These are phyloP conservation scores for Drosophila rufa DNA, from an alignment of 1,140 invertebrate genomes.

Conservation along the genomic window DNA sequence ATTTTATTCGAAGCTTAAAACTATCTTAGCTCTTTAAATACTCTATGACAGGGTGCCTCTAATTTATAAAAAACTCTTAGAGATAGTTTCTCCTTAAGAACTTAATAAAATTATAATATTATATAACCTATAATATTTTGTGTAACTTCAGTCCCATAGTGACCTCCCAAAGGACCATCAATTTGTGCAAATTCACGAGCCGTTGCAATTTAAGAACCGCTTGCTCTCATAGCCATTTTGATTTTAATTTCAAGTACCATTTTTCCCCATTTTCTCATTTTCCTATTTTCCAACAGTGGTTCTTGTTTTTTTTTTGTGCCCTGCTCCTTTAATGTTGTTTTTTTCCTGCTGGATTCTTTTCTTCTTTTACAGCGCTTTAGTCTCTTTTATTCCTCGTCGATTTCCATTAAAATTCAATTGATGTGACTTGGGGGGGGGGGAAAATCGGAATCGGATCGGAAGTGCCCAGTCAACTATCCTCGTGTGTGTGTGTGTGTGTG, in stretches of 20 bases:
- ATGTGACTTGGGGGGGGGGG: slow-evolving; percentile 51
- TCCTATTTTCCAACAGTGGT: slow-evolving; percentile 55
- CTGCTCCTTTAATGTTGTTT: slow-evolving; percentile 30
- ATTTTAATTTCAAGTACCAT: slow-evolving; percentile 76
- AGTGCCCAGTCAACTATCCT: slow-evolving; percentile 68
- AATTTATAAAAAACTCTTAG: too few relatives aligned
- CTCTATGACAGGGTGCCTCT: too few relatives aligned
- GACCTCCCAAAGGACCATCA: slow-evolving; percentile 10
- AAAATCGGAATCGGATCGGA: slow-evolving; percentile 27
- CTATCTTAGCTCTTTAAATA: too few relatives aligned
- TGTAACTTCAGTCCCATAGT: not conserved
- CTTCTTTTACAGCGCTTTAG: slow-evolving; percentile 74
- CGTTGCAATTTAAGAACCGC: slow-evolving; percentile 64
- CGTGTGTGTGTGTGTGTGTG: slow-evolving; percentile 24
- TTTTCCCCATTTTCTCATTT: slow-evolving; percentile 71
- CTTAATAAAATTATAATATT: not conserved
- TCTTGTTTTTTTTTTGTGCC: slow-evolving; percentile 2
- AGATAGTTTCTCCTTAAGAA: not conserved
- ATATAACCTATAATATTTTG: not conserved
- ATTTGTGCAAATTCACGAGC: slow-evolving; percentile 54
- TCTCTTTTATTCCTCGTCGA: slow-evolving; percentile 84
- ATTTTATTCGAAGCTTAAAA: too few relatives aligned
- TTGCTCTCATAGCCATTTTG: slow-evolving; percentile 75
- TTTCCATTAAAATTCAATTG: slow-evolving; percentile 84
- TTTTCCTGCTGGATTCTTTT: slow-evolving; percentile 40